phyloP scores from a whole-genome alignment of 2,888 invertebrate species.

The Erebia palarica region DNA sequence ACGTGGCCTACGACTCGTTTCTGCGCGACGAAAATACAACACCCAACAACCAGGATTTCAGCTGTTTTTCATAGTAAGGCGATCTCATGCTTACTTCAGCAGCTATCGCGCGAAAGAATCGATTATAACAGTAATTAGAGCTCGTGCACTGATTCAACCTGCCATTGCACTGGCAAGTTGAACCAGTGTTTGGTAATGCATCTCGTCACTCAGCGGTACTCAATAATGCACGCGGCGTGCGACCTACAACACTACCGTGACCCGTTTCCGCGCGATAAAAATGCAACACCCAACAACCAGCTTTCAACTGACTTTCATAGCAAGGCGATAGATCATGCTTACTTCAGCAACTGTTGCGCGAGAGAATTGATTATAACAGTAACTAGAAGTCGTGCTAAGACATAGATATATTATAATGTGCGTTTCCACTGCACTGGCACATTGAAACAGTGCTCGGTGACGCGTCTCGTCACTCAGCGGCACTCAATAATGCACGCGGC shows the following conservation, averaged over 20 bases:
- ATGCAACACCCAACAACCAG: conserved; percentile 44
- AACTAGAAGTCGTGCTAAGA: no score
- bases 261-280: conserved; percentile 56
- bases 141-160: no score
- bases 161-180: conserved; percentile 44
- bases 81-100: background rate
- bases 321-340: no score
- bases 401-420: no score
- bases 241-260: no score
- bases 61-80: conserved; percentile 29
- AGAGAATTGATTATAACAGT: no score
- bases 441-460: conserved; percentile 44
- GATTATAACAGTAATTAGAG: no score
- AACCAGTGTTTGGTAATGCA: conserved; percentile 51
- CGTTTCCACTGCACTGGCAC: conserved; percentile 43
- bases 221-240: conserved; percentile 73
- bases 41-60: conserved; percentile 38
- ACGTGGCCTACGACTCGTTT: conserved; percentile 61
- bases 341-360: no score
- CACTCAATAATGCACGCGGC: conserved; percentile 77
- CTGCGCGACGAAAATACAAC: conserved; percentile 52
- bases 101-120: no score
- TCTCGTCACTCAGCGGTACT: conserved; percentile 79
- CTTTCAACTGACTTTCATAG: no score
- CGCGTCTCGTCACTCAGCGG: conserved; percentile 78